Conservation (phyloP, 2,888 invertebrate species). For the Chymomyza caudatula region DNA sequence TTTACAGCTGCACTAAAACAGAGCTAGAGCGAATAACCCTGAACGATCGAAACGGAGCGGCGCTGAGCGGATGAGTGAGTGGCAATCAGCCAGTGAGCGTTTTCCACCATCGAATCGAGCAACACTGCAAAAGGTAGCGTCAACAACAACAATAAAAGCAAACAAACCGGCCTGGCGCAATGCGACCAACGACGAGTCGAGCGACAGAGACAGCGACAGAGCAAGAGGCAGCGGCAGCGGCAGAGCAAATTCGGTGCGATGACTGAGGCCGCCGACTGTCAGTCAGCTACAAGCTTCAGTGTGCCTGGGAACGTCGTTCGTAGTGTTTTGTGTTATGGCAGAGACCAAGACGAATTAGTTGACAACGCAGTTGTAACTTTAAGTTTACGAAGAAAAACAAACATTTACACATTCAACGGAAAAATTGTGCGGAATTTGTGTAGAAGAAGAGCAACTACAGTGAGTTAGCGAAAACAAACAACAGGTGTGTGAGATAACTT, state of each 20-base stretch:
- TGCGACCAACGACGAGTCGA: conserved; percentile 20
- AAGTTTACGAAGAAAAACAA: background rate
- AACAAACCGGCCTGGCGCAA: conserved; percentile 17
- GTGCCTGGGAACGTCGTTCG: conserved; percentile 69
- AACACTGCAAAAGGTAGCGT: background rate
- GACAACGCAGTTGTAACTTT: background rate
- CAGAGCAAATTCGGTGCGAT: background rate
- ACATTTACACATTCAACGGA: background rate
- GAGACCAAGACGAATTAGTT: conserved; percentile 5
- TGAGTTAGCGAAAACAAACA: too few relatives aligned
- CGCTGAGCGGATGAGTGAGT: background rate
- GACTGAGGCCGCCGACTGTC: background rate
- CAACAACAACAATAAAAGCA: conserved; percentile 4
- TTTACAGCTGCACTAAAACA: background rate
- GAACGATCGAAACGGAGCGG: background rate
- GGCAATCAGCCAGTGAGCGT: background rate
- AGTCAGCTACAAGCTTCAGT: conserved; percentile 39
- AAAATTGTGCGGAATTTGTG: background rate
- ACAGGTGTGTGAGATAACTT: conserved; percentile 15
- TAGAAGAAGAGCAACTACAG: too few relatives aligned
- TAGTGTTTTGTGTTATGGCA: conserved; percentile 42
- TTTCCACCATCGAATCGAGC: background rate
- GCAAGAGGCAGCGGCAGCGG: conserved; percentile 10
- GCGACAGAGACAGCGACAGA: conserved; percentile 32
- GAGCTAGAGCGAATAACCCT: background rate